Evolutionary conservation across 1,140 invertebrate genomes (phyloP).

Genomic region (Philotrypesis tridentata): DNA sequence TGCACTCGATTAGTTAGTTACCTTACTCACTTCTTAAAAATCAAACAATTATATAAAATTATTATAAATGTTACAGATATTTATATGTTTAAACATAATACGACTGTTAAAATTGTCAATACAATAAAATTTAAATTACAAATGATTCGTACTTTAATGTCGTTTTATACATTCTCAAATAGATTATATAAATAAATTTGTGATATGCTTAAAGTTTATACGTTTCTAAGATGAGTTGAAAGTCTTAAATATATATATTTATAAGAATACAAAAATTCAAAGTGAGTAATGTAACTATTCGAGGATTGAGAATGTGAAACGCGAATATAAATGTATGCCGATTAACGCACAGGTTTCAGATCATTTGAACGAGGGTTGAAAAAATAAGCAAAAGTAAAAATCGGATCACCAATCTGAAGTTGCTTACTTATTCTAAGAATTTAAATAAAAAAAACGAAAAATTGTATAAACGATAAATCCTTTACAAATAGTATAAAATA

Average conservation of each 20-base stretch:
- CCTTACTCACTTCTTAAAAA: conserved; percentile 10
- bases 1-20: not conserved
- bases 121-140: not conserved
- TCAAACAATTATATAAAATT: not conserved
- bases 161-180: conserved; percentile 5
- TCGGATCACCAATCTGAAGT: not conserved
- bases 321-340: not conserved
- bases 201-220: conserved; percentile 24
- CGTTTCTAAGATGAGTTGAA: conserved; percentile 24
- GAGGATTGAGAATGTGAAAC: not conserved
- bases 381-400: conserved; percentile 3
- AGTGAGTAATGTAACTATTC: conserved; percentile 6
- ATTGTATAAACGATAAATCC: not conserved
- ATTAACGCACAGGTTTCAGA: not conserved
- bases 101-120: not conserved
- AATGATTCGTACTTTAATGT: not conserved
- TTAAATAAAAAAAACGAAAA: not conserved
- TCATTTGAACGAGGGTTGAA: not conserved
- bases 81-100: not conserved
- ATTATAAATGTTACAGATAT: not conserved
- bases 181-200: conserved; percentile 19
- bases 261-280: conserved; percentile 19
- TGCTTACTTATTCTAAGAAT: not conserved
- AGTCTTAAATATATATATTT: conserved; percentile 22
- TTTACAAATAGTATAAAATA: not conserved